These are phyloP conservation scores for Alouatta caraya DNA, from an alignment of 2,797 vertebrate species.

Conservation along the genomic window DNA sequence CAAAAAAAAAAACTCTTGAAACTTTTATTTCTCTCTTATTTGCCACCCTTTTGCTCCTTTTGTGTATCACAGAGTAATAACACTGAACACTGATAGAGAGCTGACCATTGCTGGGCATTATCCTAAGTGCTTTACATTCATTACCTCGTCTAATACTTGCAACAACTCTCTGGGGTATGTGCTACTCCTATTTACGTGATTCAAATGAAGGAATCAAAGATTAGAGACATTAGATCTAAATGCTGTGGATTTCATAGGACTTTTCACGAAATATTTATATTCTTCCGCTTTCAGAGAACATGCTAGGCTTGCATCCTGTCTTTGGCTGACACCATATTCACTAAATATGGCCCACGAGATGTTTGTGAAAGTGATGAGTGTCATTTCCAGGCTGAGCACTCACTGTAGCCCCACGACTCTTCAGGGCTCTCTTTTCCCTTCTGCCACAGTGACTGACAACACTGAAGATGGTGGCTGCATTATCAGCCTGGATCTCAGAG, in stretches of 20 bases:
- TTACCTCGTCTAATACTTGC: background rate
- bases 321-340: background rate
- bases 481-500: background rate
- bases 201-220: background rate
- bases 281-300: background rate
- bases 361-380: background rate
- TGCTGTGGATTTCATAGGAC: background rate
- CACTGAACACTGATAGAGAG: background rate
- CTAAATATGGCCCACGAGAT: background rate
- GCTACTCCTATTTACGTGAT: background rate
- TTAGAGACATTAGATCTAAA: background rate
- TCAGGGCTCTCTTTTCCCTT: background rate
- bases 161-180: background rate
- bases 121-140: background rate
- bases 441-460: background rate
- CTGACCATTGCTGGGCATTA: background rate
- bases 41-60: background rate
- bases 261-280: background rate
- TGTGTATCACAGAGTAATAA: background rate
- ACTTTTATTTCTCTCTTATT: background rate
- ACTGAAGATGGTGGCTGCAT: background rate
- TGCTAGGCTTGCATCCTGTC: background rate
- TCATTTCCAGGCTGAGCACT: background rate
- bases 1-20: background rate
- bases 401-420: background rate